phyloP scores from a whole-genome alignment of 2,113 vertebrate genomes.

The Phrynosoma platyrhinos region DNA sequence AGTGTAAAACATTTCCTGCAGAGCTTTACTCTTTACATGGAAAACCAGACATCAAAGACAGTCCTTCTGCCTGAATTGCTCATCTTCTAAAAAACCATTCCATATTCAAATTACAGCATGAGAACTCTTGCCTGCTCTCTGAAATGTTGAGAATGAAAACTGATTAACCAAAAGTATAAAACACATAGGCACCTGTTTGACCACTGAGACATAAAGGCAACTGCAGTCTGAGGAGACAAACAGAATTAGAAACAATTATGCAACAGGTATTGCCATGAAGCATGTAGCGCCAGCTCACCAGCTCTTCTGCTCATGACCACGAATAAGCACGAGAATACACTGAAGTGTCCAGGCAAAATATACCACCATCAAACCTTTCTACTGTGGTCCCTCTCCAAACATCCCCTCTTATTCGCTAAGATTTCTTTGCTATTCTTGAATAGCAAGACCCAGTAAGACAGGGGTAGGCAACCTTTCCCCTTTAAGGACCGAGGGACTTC shows the following conservation, averaged over 20 bases:
- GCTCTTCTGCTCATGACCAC: too few relatives aligned
- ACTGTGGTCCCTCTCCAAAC: not conserved
- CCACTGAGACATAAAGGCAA: not conserved
- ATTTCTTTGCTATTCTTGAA: not conserved
- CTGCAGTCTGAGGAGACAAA: not conserved
- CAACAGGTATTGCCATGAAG: not conserved
- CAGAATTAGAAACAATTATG: not conserved
- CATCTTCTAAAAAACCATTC: not conserved
- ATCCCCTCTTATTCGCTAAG: not conserved
- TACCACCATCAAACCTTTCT: too few relatives aligned
- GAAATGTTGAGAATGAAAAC: not conserved
- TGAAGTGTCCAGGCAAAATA: too few relatives aligned
- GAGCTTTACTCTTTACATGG: not conserved
- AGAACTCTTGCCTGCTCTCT: not conserved
- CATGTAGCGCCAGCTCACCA: not conserved
- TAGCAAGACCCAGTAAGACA: not conserved
- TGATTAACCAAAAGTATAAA: not conserved
- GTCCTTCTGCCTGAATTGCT: not conserved
- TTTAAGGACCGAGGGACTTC: too few relatives aligned
- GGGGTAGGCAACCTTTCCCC: too few relatives aligned
- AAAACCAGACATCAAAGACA: not conserved
- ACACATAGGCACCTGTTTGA: not conserved
- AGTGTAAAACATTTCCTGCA: not conserved
- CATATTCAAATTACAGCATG: too few relatives aligned
- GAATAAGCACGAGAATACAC: too few relatives aligned